Conservation (phyloP, 2,113 vertebrate species). For the Dicrurus megarhynchus region DNA sequence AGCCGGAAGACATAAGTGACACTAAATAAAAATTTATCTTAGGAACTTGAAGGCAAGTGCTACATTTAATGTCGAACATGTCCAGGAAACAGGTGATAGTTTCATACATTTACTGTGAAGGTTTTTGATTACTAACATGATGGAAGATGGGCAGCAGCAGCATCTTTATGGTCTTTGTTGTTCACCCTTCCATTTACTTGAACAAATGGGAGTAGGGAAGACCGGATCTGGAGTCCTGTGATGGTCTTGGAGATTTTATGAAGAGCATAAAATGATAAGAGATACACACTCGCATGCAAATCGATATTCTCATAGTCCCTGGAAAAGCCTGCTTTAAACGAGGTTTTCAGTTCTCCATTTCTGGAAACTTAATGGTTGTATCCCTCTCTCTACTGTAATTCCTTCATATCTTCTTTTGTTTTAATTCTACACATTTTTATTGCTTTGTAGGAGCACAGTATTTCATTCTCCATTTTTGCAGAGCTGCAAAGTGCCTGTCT, state of each 20-base stretch:
- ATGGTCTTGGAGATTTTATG: neutral
- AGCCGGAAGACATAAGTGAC: neutral
- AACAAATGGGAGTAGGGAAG: neutral
- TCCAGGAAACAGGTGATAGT: neutral
- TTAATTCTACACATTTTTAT: neutral
- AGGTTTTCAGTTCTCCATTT: neutral
- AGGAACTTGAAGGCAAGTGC: neutral
- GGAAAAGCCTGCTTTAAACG: neutral
- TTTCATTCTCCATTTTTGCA: neutral
- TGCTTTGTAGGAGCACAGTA: neutral
- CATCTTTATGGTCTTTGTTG: neutral
- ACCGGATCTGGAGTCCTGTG: neutral
- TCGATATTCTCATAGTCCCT: rapidly evolving
- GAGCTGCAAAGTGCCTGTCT: neutral
- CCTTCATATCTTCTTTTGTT: neutral
- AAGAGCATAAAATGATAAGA: neutral
- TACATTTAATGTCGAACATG: neutral
- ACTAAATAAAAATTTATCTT: neutral
- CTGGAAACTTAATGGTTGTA: neutral
- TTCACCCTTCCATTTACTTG: neutral
- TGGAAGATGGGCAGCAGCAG: neutral
- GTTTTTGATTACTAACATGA: neutral
- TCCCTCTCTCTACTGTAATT: neutral
- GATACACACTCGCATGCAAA: rapidly evolving
- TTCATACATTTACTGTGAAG: neutral